Percentiles rank a stretch among this genome's conserved stretches.
These are phyloP conservation scores for Drosophila meridiana DNA, from an alignment of 2,888 invertebrate genomes.

Conservation along the genomic window DNA sequence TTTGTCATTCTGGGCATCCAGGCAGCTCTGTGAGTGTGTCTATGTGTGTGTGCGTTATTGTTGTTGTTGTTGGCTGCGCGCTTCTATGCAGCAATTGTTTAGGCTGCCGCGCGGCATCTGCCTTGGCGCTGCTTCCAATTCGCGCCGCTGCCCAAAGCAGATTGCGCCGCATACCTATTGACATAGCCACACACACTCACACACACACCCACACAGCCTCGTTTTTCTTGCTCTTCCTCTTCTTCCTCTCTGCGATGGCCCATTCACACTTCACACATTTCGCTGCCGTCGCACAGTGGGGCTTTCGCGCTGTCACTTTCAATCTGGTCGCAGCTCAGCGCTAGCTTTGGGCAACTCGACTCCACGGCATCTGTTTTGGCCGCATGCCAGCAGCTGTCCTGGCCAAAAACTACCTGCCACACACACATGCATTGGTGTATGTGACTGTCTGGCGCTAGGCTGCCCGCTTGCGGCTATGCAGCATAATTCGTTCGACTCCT, in stretches of 20 bases:
- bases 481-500: conserved; percentile 60
- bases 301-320: conserved; percentile 63
- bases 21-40: conserved; percentile 9
- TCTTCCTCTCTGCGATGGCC: background rate
- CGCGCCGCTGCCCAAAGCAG: conserved; percentile 49
- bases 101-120: conserved; percentile 8
- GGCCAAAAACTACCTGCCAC: conserved; percentile 28
- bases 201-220: background rate
- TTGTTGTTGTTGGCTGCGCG: background rate
- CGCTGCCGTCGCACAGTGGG: conserved; percentile 21
- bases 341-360: background rate
- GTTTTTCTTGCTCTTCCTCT: conserved; percentile 3
- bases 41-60: conserved; percentile 12
- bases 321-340: conserved; percentile 35
- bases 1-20: conserved; percentile 44
- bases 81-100: conserved; percentile 52
- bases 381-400: conserved; percentile 44
- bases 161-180: conserved; percentile 32
- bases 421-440: background rate
- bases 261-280: conserved; percentile 48
- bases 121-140: conserved; percentile 46
- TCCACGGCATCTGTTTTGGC: conserved; percentile 35
- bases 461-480: conserved; percentile 51
- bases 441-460: conserved; percentile 6
- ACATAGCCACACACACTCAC: conserved; percentile 10